Percentiles rank a stretch among this genome's conserved stretches.
These are phyloP conservation scores for Colletes gigas DNA, from an alignment of 1,140 invertebrate species.

Conservation along the genomic window DNA sequence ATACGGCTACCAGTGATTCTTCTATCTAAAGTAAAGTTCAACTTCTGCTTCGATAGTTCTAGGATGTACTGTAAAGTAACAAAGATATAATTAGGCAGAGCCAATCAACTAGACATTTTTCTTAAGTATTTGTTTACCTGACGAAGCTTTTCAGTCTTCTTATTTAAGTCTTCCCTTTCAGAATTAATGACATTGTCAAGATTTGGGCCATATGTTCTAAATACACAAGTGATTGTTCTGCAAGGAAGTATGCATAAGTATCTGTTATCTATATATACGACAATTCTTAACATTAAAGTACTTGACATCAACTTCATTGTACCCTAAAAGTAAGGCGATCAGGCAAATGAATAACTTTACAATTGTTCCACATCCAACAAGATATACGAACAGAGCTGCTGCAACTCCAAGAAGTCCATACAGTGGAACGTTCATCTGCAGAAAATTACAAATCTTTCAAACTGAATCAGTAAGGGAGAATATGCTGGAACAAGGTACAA, in stretches of 20 bases:
- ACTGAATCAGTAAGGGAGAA: not conserved
- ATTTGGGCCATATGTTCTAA: conserved; percentile 74
- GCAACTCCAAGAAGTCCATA: conserved; percentile 76
- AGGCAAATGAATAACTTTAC: conserved; percentile 71
- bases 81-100: not conserved
- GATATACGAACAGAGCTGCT: conserved; percentile 71
- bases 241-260: conserved; percentile 48
- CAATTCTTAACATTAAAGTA: conserved; percentile 9
- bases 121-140: conserved; percentile 67
- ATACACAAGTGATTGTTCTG: conserved; percentile 76
- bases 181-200: conserved; percentile 74
- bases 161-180: conserved; percentile 77
- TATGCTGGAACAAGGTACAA: not conserved
- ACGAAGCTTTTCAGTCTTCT: conserved; percentile 78
- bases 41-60: conserved; percentile 72
- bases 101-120: not conserved
- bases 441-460: conserved; percentile 51
- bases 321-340: conserved; percentile 76
- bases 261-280: conserved; percentile 10
- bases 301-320: not conserved
- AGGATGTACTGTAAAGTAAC: conserved; percentile 69
- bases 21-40: conserved; percentile 79
- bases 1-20: conserved; percentile 85
- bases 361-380: conserved; percentile 75
- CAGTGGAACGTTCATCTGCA: conserved; percentile 78